Evolutionary conservation across 2,888 invertebrate species (phyloP), one percentile per base, ranked within the genome.

Genomic region (Bellardia bayeri): DNA sequence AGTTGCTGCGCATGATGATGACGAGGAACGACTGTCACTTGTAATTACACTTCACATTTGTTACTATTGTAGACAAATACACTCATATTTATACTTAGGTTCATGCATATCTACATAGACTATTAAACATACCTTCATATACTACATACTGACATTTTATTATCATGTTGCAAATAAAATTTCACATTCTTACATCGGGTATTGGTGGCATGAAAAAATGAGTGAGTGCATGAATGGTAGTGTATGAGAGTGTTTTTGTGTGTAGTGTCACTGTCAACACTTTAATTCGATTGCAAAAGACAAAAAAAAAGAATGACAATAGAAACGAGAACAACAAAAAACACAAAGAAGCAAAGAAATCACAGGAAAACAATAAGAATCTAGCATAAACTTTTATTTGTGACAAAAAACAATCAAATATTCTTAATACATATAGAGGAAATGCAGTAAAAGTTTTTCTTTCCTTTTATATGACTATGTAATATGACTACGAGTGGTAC

Each of bases 11-110:
- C 68, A 63, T 58, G 66, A 58, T 54, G 76, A 61, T 66, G 83
- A 83, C 56, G 81, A 58, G 83, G 58, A 86, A 69, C 75, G 82
- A 82, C 74, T 88, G 89, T 88, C 89, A 88, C 86, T 83, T 88
- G 75, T 84, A 87, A 88, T 89, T 87, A 88, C 88, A 86, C 85
- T 78, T 89, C 82, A 88, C 69, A 89, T 89, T 88, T 88, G 89
- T 89, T 87, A 88, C 86, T 83, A 68, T 83, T 82, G 64, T 66
- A 66, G 78, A 64, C 81, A 82, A 82, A 85, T 75, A 71, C 14
- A 64, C n/a, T 45, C 63, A 82, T 49, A 66, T 23, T 14, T 56
- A 66, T n/a, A 72, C 11, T 56, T 69, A 14, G 40, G 30, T 11
- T 71, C 61, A 76, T 54, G 2, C 69, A 45, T 5, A 51, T 11